These are phyloP conservation scores for Drosophila cognata DNA, from an alignment of 2,888 invertebrate species.

Conservation along the genomic window DNA sequence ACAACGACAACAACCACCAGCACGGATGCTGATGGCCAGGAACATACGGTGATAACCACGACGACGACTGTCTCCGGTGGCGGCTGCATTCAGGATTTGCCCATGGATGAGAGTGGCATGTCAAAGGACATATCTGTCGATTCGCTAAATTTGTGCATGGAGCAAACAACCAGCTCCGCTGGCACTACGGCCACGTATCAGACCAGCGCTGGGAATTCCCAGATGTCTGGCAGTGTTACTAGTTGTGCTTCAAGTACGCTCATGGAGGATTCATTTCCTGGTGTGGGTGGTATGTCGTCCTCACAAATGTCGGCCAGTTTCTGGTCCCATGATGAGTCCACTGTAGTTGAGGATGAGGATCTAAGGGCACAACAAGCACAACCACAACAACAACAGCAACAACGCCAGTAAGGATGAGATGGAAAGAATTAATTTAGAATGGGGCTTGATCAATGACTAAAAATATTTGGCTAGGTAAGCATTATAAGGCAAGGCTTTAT, in stretches of 20 bases:
- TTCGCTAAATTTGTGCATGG: constrained; percentile 87
- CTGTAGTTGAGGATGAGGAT: constrained; percentile 73
- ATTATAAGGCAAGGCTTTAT: constrained; percentile 64
- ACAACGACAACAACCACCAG: constrained; percentile 81
- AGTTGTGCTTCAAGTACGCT: constrained; percentile 94
- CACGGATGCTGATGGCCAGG: constrained; percentile 79
- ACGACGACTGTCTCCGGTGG: constrained; percentile 66
- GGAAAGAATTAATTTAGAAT: constrained; percentile 44
- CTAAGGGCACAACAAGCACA: constrained; percentile 40
- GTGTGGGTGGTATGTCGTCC: constrained; percentile 71
- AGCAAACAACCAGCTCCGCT: constrained; percentile 90
- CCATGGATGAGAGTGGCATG: constrained; percentile 64
- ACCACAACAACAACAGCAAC: constrained; percentile 31
- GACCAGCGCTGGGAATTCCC: constrained; percentile 93
- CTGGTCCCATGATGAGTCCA: constrained; percentile 81
- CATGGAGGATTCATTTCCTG: constrained; percentile 87
- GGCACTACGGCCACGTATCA: constrained; percentile 94
- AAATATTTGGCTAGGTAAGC: constrained; percentile 78
- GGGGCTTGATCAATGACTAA: constrained; percentile 69
- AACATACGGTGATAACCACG: constrained; percentile 74
- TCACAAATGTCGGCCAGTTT: constrained; percentile 78
- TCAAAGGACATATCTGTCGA: constrained; percentile 84
- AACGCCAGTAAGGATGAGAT: constrained; percentile 41
- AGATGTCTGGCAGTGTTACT: constrained; percentile 94
- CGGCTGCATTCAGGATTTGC: constrained; percentile 60